phyloP scores from a whole-genome alignment of 37 sponge, comb jelly and placozoan genomes.

The Tethya wilhelma region DNA sequence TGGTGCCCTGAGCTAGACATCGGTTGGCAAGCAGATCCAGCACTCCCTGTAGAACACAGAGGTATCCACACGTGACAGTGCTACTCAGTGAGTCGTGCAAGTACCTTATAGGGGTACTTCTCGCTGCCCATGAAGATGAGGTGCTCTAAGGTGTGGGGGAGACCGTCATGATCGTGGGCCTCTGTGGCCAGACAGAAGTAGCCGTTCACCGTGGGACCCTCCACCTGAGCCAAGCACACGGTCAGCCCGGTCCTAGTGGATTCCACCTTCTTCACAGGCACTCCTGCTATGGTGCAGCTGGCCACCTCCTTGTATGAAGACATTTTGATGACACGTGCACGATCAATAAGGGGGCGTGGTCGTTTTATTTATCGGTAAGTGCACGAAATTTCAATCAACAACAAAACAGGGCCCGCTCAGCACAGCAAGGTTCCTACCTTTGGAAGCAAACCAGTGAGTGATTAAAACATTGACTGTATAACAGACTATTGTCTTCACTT shows the following conservation, averaged over 20 bases:
- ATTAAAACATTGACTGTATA: too few relatives aligned
- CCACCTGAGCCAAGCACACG: slow-evolving; percentile 75
- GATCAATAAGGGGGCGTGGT: too few relatives aligned
- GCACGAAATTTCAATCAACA: too few relatives aligned
- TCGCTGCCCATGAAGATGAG: slow-evolving; percentile 98
- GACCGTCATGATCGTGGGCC: slow-evolving; percentile 94
- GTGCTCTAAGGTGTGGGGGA: slow-evolving; percentile 98
- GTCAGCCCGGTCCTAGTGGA: slow-evolving; percentile 78
- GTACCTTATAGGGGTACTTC: slow-evolving; percentile 93
- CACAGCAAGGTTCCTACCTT: too few relatives aligned
- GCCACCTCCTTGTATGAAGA: slow-evolving; percentile 30
- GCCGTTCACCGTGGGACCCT: slow-evolving; percentile 91
- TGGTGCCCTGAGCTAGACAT: slow-evolving; percentile 94
- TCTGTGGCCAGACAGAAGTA: slow-evolving; percentile 93
- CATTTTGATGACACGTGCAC: too few relatives aligned
- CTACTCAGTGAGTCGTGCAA: background rate
- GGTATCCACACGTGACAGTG: background rate
- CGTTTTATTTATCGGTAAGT: too few relatives aligned
- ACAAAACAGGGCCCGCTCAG: too few relatives aligned
- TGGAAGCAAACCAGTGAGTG: too few relatives aligned
- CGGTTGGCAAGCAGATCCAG: slow-evolving; percentile 92
- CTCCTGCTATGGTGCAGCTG: slow-evolving; percentile 47
- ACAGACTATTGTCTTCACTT: too few relatives aligned
- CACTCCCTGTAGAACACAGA: slow-evolving; percentile 74
- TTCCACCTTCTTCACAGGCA: slow-evolving; percentile 60